Evolutionary conservation across 1,140 invertebrate species (phyloP).

Genomic region (Sycobia sp.): DNA sequence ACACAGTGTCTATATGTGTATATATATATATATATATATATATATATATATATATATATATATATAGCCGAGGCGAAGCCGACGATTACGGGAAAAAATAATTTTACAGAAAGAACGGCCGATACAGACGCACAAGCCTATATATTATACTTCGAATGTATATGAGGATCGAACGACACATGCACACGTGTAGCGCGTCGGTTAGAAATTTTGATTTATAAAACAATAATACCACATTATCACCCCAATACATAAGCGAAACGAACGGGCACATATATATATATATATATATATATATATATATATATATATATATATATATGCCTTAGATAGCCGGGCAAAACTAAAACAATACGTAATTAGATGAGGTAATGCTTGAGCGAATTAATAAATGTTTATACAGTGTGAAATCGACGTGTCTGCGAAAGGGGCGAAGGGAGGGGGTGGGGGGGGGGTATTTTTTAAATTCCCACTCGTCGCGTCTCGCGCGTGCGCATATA

Average conservation of each 20-base stretch:
- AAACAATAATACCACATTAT: not conserved
- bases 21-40: too few species aligned
- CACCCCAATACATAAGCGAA: not conserved
- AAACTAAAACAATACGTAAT: constrained; percentile 33
- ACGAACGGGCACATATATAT: too few species aligned
- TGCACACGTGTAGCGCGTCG: too few species aligned
- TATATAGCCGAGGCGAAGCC: too few species aligned
- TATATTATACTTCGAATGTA: not conserved
- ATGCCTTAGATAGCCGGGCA: not conserved
- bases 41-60: too few species aligned
- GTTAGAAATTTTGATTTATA: constrained; percentile 15
- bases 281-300: too few species aligned
- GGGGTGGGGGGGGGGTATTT: not conserved
- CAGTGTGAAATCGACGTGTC: not conserved
- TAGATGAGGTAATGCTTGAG: constrained; percentile 16
- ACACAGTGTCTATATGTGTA: too few species aligned
- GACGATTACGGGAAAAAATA: constrained; percentile 4
- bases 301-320: too few species aligned
- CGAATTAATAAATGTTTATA: constrained; percentile 13
- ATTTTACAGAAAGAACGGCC: too few species aligned
- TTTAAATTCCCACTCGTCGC: constrained; percentile 2
- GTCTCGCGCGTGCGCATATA: not conserved
- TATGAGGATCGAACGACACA: not conserved
- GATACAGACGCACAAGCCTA: too few species aligned
- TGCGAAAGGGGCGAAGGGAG: not conserved